phyloP scores from a whole-genome alignment of 2,888 invertebrate genomes.

The Yponomeuta cagnagella region DNA sequence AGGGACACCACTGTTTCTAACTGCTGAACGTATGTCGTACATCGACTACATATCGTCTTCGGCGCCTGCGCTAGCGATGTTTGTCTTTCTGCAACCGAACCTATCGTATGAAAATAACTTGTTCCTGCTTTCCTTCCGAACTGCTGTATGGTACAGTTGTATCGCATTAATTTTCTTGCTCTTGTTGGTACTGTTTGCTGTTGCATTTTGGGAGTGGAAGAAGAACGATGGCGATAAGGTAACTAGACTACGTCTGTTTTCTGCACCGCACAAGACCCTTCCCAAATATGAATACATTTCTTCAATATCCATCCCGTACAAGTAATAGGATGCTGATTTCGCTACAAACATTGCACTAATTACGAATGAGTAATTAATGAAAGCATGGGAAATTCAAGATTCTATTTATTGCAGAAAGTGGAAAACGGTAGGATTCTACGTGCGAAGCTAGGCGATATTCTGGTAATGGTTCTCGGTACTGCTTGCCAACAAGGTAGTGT shows the following conservation, averaged over 20 bases:
- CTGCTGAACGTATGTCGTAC: slow-evolving; percentile 74
- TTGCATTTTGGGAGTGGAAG: slow-evolving; percentile 61
- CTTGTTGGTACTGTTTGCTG: slow-evolving; percentile 49
- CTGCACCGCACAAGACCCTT: no score
- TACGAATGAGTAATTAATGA: background rate
- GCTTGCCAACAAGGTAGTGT: slow-evolving; percentile 79
- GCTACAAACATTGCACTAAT: no score
- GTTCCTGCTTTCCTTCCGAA: slow-evolving; percentile 80
- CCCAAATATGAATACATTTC: no score
- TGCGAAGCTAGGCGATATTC: slow-evolving; percentile 63
- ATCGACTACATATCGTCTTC: slow-evolving; percentile 82
- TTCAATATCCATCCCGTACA: no score
- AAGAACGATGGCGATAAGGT: slow-evolving; percentile 25
- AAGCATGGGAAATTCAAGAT: background rate
- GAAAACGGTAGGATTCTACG: slow-evolving; percentile 47
- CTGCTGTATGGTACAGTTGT: slow-evolving; percentile 78
- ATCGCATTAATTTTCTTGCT: slow-evolving; percentile 62
- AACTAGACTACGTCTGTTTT: background rate
- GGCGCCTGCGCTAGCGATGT: slow-evolving; percentile 79
- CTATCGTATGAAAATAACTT: slow-evolving; percentile 83
- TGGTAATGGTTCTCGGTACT: slow-evolving; percentile 75
- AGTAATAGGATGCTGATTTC: no score
- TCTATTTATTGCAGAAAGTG: slow-evolving; percentile 36
- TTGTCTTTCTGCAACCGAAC: slow-evolving; percentile 83
- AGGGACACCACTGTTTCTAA: slow-evolving; percentile 80